Evolutionary conservation across 2,888 invertebrate genomes (phyloP), one percentile per base, ranked within the genome.

Genomic region (Drosophila cognata): DNA sequence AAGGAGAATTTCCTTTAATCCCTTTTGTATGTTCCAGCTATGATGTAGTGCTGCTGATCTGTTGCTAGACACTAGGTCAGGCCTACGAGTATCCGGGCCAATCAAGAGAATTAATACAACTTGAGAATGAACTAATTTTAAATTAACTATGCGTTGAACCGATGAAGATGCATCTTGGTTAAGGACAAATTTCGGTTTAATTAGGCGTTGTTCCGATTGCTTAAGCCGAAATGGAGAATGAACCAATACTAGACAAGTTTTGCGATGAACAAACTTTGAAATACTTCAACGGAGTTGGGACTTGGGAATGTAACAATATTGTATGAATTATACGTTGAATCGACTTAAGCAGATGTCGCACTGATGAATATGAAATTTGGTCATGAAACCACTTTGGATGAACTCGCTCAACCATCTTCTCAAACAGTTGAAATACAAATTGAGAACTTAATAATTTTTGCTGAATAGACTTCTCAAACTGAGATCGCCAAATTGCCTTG

Each of bases 211-310:
- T 6, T 6, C 18, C 29, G 6, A 16, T 8, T 33, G 0, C 5
- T 33, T 8, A 16, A 8, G 8, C 1, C 13, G 1, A 41, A 41
- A n/a, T 41, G 4, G 4, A 4, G 2, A 41, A 41, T 41, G 4
- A 11, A 2, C 2, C 10, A n/a, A 1, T n/a, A n/a, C 10, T n/a
- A 10, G n/a, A 38, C 0, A 38, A n/a, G 4, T 4, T 10, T 0
- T n/a, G n/a, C 41, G 10, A n/a, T 41, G 4, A n/a, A 10, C n/a
- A 41, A 41, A 41, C 4, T 41, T n/a, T n/a, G 10, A n/a, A 41
- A n/a, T 41, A 8, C 4, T n/a, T 41, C n/a, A 41, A 10, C 3
- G 8, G 4, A n/a, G n/a, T 8, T 1, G 1, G 0, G 6, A 13
- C 6, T 1, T 6, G 3, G 1, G 11, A 21, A 43, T 11, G 11